Percentiles rank a stretch among this genome's conserved stretches.
These are phyloP conservation scores for Scomberomorus guttatus DNA, from an alignment of 2,797 vertebrate genomes.

Conservation along the genomic window DNA sequence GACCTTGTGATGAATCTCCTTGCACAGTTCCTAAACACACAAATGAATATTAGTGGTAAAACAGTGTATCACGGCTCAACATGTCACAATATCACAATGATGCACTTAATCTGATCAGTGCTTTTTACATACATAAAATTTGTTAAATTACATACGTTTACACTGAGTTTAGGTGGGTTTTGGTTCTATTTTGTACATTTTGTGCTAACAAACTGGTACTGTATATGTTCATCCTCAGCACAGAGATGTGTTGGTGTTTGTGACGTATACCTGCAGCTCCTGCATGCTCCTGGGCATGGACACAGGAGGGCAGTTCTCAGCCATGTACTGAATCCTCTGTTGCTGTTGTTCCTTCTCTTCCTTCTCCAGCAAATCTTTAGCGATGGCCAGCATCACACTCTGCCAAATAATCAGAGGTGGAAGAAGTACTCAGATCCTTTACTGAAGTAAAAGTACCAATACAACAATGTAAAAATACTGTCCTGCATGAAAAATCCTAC, in stretches of 20 bases:
- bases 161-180: background rate
- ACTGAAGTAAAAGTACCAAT: too few relatives aligned
- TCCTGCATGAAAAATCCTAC: too few relatives aligned
- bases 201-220: background rate
- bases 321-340: slow-evolving; percentile 89
- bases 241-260: background rate
- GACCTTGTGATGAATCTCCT: slow-evolving; percentile 91
- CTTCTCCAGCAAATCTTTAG: slow-evolving; percentile 90
- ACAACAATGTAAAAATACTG: too few relatives aligned
- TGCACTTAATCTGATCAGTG: too few relatives aligned
- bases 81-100: background rate
- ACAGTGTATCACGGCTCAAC: too few relatives aligned
- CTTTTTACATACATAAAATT: too few relatives aligned
- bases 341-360: slow-evolving; percentile 86
- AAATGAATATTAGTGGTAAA: background rate
- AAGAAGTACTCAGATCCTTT: too few relatives aligned
- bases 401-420: slow-evolving; percentile 60
- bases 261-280: slow-evolving; percentile 89
- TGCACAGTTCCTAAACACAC: slow-evolving; percentile 89
- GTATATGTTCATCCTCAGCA: background rate
- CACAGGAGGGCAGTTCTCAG: slow-evolving; percentile 88
- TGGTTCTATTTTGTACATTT: background rate
- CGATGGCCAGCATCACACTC: slow-evolving; percentile 97
- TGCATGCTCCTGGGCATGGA: slow-evolving; percentile 88
- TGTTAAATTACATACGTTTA: too few relatives aligned